Evolutionary conservation across 2,888 invertebrate species (phyloP), one percentile per base, ranked within the genome.

Genomic region (Agrilus cyanescens): DNA sequence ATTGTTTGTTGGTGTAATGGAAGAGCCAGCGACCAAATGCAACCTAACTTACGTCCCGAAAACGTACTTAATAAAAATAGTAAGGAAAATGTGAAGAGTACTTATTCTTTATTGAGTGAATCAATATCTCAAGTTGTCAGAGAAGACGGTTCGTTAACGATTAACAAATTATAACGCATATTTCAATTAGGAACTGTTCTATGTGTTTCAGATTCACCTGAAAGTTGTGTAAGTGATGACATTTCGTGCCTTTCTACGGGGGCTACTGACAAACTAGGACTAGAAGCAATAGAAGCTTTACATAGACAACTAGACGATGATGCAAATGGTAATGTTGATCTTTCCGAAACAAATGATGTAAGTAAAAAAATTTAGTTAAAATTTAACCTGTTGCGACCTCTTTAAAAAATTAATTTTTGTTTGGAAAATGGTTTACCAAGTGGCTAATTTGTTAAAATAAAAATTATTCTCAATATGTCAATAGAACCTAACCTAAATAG

Each of bases 271-370:
- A 80, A 81, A 52, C 75, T 85, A 41, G 93, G 91, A 20, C 80
- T 91, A 61, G 94, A 94, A 65, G 95, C 97, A 44, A 95, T 98
- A 61, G 80, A 79, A 50, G 81, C 85, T 53, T 78, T 98, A 34
- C 97, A 98, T 71, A 76, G 82, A 50, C 91, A 95, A 65, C 75
- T 98, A 53, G 97, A 98, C 65, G 97, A 98, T 64, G 97, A 98
- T 72, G 87, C 88, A 55, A 93, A 96, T 70, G 97, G 97, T 47
- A 91, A 91, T 66, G 89, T 98, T 51, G 97, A 98, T 70, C 78
- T 94, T 49, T 84, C 88, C 51, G 97, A 98, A 75, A 96, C 96
- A 51, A 91, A 94, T 69, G 96, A 95, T 74, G 95, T 95, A 70
- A 76, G 82, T 72, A 36, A 14, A 32, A 10, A 33, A 4, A 38